Percentiles rank a stretch among this genome's conserved stretches.
Conservation (phyloP, 2,888 invertebrate species). For the Nomada fabriciana region DNA sequence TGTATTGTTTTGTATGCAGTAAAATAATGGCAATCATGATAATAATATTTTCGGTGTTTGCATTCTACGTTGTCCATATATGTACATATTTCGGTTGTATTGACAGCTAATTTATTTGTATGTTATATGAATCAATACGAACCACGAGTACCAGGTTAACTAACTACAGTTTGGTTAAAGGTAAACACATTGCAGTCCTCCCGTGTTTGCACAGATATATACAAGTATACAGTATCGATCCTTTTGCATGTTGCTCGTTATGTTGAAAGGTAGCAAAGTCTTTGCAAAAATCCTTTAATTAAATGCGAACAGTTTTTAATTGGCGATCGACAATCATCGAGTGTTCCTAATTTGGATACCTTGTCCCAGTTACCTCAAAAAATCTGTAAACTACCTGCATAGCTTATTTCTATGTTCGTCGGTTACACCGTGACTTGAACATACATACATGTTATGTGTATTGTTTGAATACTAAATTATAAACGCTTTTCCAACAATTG, state of each 20-base stretch:
- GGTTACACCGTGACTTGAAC: no score
- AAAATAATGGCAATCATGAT: no score
- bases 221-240: conserved; percentile 56
- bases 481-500: no score
- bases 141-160: conserved; percentile 15
- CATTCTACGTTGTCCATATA: conserved; percentile 2
- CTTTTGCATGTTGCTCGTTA: conserved; percentile 44
- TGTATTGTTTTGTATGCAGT: no score
- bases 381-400: conserved; percentile 65
- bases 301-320: conserved; percentile 80
- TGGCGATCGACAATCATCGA: conserved; percentile 68
- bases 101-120: conserved; percentile 22
- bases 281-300: conserved; percentile 74
- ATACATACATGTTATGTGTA: no score
- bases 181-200: conserved; percentile 46
- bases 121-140: conserved; percentile 37
- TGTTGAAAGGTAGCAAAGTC: conserved; percentile 31
- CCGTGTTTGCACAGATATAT: conserved; percentile 51
- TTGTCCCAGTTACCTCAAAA: conserved; percentile 73
- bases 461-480: no score
- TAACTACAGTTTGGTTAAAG: conserved; percentile 36
- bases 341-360: conserved; percentile 74
- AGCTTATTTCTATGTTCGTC: not conserved
- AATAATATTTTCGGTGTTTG: not conserved
- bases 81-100: conserved; percentile 5